phyloP scores from a whole-genome alignment of 1,140 invertebrate species.

The Drosophila guanche region DNA sequence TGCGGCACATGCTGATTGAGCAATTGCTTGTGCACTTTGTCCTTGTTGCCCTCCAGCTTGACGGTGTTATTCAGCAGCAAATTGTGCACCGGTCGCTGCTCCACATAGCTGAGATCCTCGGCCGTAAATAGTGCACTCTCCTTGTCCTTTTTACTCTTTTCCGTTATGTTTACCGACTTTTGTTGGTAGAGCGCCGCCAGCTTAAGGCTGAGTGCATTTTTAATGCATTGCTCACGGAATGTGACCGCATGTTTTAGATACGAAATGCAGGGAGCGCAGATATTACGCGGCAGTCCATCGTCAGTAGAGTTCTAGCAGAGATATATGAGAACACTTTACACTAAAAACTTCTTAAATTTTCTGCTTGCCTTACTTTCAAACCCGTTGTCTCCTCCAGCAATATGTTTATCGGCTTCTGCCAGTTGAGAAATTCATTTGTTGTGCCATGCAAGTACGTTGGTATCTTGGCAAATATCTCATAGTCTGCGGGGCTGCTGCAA shows the following conservation, averaged over 20 bases:
- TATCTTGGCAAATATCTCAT: slow-evolving; percentile 78
- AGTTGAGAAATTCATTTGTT: slow-evolving; percentile 77
- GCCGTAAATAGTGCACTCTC: slow-evolving; percentile 61
- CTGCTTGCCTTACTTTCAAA: slow-evolving; percentile 52
- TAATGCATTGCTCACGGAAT: slow-evolving; percentile 77
- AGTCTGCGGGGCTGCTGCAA: slow-evolving; percentile 77
- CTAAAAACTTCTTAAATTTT: too few relatives aligned
- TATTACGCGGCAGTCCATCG: slow-evolving; percentile 67
- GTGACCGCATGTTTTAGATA: slow-evolving; percentile 80
- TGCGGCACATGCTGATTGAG: slow-evolving; percentile 50
- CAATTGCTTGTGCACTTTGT: slow-evolving; percentile 71
- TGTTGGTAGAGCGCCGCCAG: slow-evolving; percentile 56
- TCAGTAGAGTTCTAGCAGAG: slow-evolving; percentile 61
- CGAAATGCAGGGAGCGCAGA: slow-evolving; percentile 79
- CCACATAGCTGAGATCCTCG: slow-evolving; percentile 58
- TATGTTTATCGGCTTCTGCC: slow-evolving; percentile 75
- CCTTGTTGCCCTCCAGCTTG: slow-evolving; percentile 45
- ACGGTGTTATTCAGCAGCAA: slow-evolving; percentile 58
- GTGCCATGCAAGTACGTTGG: slow-evolving; percentile 77
- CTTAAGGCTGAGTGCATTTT: slow-evolving; percentile 73
- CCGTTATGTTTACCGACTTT: slow-evolving; percentile 38
- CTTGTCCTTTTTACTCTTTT: slow-evolving; percentile 45
- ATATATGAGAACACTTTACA: not conserved
- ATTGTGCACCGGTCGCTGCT: slow-evolving; percentile 66
- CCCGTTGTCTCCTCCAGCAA: slow-evolving; percentile 78